Percentiles rank a stretch among this genome's conserved stretches.
Evolutionary conservation across 2,888 invertebrate species (phyloP).

Genomic region (Actias luna): DNA sequence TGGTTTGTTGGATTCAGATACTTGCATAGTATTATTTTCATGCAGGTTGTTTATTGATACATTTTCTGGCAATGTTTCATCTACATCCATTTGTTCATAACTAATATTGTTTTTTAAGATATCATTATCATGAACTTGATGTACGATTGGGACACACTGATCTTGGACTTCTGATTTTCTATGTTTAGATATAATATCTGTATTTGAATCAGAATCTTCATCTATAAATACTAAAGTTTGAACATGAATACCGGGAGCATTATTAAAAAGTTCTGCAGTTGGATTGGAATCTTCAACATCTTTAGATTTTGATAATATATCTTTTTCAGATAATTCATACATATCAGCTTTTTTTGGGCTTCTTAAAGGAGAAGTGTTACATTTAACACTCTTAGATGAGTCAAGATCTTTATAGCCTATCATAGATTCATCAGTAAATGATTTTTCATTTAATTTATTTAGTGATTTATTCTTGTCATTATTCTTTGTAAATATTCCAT

Average conservation of each 20-base stretch:
- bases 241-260: conserved; percentile 39
- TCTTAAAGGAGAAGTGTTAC: not conserved
- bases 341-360: not conserved
- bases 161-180: conserved; percentile 46
- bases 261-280: conserved; percentile 45
- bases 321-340: conserved; percentile 5
- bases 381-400: not conserved
- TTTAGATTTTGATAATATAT: not conserved
- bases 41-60: conserved; percentile 31
- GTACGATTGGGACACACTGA: conserved; percentile 66
- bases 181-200: conserved; percentile 32
- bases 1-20: conserved; percentile 25
- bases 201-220: conserved; percentile 56
- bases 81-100: conserved; percentile 75
- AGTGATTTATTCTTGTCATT: not conserved
- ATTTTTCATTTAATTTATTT: not conserved
- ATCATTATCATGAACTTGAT: conserved; percentile 33
- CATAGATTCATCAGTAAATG: not conserved
- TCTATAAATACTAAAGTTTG: conserved; percentile 54
- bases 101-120: conserved; percentile 37
- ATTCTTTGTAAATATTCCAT: not conserved
- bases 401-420: not conserved
- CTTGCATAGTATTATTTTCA: conserved; percentile 13
- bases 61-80: conserved; percentile 65
- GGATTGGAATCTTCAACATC: conserved; percentile 24